Conservation (phyloP, 2,888 invertebrate genomes). For the Hololepta plana region DNA sequence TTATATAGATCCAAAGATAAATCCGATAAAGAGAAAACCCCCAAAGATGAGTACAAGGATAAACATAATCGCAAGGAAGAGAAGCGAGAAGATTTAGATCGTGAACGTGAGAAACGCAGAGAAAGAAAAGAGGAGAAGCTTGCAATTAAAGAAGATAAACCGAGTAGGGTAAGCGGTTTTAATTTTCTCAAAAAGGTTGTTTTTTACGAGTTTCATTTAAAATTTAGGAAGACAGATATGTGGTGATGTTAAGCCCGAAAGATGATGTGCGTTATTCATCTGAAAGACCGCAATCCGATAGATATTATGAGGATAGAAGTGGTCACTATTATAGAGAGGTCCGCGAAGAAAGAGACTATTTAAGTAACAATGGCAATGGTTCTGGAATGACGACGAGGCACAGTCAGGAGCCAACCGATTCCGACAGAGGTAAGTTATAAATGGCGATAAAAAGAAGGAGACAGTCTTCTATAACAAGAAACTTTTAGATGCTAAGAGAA, state of each 20-base stretch:
- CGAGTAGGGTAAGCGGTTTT: slow-evolving; percentile 19
- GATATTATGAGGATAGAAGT: slow-evolving; percentile 27
- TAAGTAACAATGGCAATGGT: slow-evolving; percentile 32
- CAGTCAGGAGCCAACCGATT: slow-evolving; percentile 36
- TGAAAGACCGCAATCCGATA: slow-evolving; percentile 27
- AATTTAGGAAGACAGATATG: slow-evolving; percentile 35
- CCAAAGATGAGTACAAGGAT: slow-evolving; percentile 21
- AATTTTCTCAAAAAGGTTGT: neutral
- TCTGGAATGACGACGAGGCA: slow-evolving; percentile 29
- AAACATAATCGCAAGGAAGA: slow-evolving; percentile 8
- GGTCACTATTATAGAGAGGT: slow-evolving; percentile 23
- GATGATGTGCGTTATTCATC: slow-evolving; percentile 29
- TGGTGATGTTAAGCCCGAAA: slow-evolving; percentile 21
- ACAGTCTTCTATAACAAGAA: too few relatives aligned
- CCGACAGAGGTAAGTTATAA: slow-evolving; percentile 36
- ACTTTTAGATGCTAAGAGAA: slow-evolving; percentile 63
- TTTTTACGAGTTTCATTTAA: too few relatives aligned
- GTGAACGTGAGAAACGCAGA: slow-evolving; percentile 39
- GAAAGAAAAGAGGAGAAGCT: slow-evolving; percentile 32
- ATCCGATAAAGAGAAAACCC: slow-evolving; percentile 21
- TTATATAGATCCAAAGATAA: slow-evolving; percentile 9
- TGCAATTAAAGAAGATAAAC: slow-evolving; percentile 21
- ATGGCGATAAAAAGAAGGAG: neutral
- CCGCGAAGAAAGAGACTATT: slow-evolving; percentile 32
- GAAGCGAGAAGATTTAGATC: slow-evolving; percentile 36